Conservation (phyloP, 2,888 invertebrate genomes). For the Apotomis capreana region DNA sequence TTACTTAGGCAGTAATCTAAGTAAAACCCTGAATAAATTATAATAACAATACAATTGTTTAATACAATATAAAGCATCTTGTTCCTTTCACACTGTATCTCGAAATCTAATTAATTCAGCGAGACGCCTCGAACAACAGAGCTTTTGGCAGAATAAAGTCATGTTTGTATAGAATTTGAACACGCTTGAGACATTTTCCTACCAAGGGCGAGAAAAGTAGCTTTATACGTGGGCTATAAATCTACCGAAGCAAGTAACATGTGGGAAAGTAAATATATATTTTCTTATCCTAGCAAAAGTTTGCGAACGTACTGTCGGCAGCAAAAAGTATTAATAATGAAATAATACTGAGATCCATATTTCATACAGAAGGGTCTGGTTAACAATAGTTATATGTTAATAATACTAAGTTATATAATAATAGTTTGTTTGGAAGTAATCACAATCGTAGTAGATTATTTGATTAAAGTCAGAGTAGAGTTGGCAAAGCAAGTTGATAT, state of each 20-base stretch:
- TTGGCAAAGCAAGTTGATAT: neutral
- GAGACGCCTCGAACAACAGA: neutral
- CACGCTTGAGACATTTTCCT: neutral
- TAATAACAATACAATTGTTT: conserved; percentile 11
- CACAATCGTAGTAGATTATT: neutral
- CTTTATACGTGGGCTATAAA: conserved; percentile 24
- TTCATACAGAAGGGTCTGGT: conserved; percentile 22
- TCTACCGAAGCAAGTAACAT: conserved; percentile 25
- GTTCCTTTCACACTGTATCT: conserved; percentile 11
- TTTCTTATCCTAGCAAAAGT: conserved; percentile 18
- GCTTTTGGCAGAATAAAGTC: neutral
- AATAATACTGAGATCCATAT: conserved; percentile 7
- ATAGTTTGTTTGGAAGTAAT: conserved; percentile 4
- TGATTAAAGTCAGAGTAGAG: neutral
- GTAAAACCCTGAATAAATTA: neutral
- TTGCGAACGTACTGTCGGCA: neutral
- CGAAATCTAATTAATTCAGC: conserved; percentile 25
- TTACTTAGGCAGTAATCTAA: neutral
- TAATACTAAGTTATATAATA: neutral
- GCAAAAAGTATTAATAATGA: conserved; percentile 12
- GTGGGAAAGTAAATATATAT: conserved; percentile 25
- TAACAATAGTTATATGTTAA: neutral
- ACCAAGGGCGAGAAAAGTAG: neutral
- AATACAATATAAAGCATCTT: conserved; percentile 3
- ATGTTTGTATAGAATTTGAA: neutral